Evolutionary conservation across 2,888 invertebrate species (phyloP).

Genomic region (Drosophila histrio): DNA sequence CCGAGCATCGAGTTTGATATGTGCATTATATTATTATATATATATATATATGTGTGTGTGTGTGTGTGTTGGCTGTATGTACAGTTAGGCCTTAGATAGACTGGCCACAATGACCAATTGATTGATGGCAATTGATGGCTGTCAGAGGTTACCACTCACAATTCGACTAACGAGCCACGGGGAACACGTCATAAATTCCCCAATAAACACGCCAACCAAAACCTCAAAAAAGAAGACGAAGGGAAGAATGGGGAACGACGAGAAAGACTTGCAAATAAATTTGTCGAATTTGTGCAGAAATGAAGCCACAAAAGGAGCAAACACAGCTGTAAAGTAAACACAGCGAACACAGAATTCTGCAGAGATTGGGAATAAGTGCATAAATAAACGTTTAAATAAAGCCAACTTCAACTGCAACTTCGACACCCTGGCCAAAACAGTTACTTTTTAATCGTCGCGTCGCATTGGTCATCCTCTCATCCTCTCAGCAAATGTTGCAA

Average conservation of each 20-base stretch:
- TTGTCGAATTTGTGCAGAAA: constrained; percentile 62
- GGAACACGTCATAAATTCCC: constrained; percentile 68
- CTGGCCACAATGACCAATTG: constrained; percentile 40
- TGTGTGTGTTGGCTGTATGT: neutral
- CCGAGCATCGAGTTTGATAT: constrained; percentile 33
- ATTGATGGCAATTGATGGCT: constrained; percentile 71
- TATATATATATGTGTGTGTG: neutral
- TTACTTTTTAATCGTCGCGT: constrained; percentile 76
- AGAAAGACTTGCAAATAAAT: constrained; percentile 64
- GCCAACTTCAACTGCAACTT: constrained; percentile 53
- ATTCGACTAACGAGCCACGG: constrained; percentile 66
- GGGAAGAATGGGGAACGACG: constrained; percentile 9
- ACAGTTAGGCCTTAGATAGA: constrained; percentile 44
- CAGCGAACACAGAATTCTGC: constrained; percentile 13
- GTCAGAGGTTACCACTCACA: constrained; percentile 50
- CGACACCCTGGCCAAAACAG: constrained; percentile 67
- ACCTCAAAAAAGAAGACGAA: constrained; percentile 1
- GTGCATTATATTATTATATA: neutral
- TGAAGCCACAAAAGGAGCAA: constrained; percentile 56
- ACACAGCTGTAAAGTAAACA: constrained; percentile 52
- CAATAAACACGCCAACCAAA: constrained; percentile 58
- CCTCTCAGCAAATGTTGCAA: constrained; percentile 16
- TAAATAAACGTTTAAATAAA: constrained; percentile 76
- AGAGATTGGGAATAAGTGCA: constrained; percentile 47
- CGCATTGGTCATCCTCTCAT: constrained; percentile 9